Conservation (phyloP, 2,888 invertebrate species). For the Coelopa pilipes region DNA sequence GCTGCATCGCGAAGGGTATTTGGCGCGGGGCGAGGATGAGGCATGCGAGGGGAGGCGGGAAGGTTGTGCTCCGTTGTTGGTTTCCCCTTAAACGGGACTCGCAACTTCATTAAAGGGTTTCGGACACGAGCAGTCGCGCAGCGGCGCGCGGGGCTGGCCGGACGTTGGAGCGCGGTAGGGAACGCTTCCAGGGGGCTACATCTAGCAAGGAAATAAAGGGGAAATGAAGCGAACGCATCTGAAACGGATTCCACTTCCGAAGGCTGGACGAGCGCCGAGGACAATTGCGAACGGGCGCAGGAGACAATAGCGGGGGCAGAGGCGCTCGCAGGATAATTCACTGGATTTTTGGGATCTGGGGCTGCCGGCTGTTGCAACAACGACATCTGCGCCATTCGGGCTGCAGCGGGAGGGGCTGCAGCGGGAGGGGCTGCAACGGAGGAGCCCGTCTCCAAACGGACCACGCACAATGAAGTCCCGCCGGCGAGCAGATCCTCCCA, state of each 20-base stretch:
- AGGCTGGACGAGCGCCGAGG: conserved; percentile 1
- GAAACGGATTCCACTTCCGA: conserved; percentile 25
- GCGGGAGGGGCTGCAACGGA: neutral
- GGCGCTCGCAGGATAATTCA: conserved; percentile 18
- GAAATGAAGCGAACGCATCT: conserved; percentile 22
- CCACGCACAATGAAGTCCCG: too few species aligned
- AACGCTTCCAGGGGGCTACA: neutral
- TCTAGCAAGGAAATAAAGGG: conserved; percentile 2
- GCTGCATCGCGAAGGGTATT: too few species aligned
- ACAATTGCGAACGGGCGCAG: conserved; percentile 11
- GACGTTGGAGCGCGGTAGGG: neutral
- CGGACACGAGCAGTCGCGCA: neutral
- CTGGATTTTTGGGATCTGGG: neutral
- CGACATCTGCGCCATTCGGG: neutral
- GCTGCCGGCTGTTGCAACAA: neutral
- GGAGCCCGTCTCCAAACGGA: too few species aligned
- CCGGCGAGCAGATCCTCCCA: too few species aligned
- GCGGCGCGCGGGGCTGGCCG: neutral
- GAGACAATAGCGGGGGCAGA: too few species aligned
- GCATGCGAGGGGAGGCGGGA: too few species aligned
- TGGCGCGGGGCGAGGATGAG: too few species aligned
- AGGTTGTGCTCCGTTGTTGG: neutral
- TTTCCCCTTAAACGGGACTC: neutral
- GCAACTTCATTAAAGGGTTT: conserved; percentile 24
- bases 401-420: neutral